Evolutionary conservation across 2,888 invertebrate species (phyloP).

Genomic region (Amitus sp.): DNA sequence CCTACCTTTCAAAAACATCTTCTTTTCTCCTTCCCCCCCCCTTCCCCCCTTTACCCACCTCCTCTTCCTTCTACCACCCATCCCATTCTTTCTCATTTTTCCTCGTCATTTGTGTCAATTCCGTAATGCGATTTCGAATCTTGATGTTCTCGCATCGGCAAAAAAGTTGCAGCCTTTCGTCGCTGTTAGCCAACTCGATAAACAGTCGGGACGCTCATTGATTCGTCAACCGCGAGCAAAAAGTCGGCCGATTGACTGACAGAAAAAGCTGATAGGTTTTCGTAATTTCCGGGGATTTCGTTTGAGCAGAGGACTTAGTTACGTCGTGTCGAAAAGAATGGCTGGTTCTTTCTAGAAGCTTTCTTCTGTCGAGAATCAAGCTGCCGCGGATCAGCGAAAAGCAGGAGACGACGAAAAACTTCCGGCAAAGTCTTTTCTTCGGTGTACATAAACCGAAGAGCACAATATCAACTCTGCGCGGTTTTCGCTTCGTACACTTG

Average conservation of each 20-base stretch:
- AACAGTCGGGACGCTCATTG: no score
- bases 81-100: no score
- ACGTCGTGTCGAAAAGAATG: conserved; percentile 22
- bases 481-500: conserved; percentile 14
- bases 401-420: conserved; percentile 29
- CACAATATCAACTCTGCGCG: conserved; percentile 28
- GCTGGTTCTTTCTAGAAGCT: conserved; percentile 18
- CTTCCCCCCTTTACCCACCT: no score
- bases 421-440: conserved; percentile 27
- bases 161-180: no score
- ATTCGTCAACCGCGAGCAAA: conserved; percentile 28
- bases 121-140: no score
- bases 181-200: no score
- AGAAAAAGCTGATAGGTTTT: conserved; percentile 49
- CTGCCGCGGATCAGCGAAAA: conserved; percentile 21
- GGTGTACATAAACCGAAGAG: conserved; percentile 33
- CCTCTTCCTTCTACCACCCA: no score
- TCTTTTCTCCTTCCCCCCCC: no score
- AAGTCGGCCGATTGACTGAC: conserved; percentile 32
- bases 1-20: no score
- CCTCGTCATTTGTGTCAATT: no score
- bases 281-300: conserved; percentile 45
- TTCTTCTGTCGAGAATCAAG: conserved; percentile 20
- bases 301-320: conserved; percentile 31
- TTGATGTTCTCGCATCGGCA: no score